Conservation (phyloP, 2,797 vertebrate genomes). For the Brotula barbata region DNA sequence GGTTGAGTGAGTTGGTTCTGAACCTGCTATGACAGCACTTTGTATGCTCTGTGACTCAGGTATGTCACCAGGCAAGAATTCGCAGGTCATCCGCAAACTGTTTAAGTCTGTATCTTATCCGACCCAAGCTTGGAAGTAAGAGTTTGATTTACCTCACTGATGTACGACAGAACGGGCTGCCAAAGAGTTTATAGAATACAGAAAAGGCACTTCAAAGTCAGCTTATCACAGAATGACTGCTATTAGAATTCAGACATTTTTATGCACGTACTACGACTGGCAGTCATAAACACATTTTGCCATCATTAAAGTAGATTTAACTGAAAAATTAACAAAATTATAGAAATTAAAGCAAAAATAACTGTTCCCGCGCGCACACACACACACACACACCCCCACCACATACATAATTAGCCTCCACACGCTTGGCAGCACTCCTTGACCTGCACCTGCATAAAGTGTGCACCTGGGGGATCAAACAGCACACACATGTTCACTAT, state of each 20-base stretch:
- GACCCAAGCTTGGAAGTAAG: not conserved
- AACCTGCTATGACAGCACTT: slow-evolving; percentile 37
- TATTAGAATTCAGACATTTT: too few relatives aligned
- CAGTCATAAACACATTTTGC: not conserved
- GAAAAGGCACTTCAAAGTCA: not conserved
- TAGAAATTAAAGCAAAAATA: not conserved
- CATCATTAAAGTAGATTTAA: not conserved
- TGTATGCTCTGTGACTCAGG: slow-evolving; percentile 6
- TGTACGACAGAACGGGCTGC: not conserved
- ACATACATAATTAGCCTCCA: slow-evolving; percentile 25
- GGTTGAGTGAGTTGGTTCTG: slow-evolving; percentile 59
- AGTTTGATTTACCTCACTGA: not conserved
- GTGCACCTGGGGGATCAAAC: slow-evolving; percentile 60
- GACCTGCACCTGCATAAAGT: slow-evolving; percentile 52
- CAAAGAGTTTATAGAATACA: not conserved
- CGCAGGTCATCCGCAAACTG: too few relatives aligned
- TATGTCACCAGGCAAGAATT: too few relatives aligned
- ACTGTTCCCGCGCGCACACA: slow-evolving; percentile 43
- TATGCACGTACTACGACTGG: not conserved
- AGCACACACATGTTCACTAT: slow-evolving; percentile 23
- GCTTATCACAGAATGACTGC: not conserved
- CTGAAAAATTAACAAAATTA: not conserved
- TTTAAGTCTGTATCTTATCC: not conserved
- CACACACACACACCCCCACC: slow-evolving; percentile 3
- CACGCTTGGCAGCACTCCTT: slow-evolving; percentile 45